Evolutionary conservation across 2,888 invertebrate species (phyloP).

Genomic region (Sphaerophoria rueppellii): DNA sequence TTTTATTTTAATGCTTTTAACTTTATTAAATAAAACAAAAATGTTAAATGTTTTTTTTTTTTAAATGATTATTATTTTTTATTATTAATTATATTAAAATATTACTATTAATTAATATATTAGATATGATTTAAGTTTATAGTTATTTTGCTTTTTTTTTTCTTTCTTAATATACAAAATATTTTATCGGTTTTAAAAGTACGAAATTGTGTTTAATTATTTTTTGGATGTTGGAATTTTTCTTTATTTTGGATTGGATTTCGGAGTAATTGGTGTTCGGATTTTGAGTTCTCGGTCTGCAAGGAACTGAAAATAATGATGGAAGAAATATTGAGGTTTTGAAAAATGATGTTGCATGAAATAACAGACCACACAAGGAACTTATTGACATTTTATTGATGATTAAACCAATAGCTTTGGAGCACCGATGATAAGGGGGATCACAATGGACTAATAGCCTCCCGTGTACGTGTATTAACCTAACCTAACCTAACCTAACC

Average conservation of each 20-base stretch:
- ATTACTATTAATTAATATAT: conserved; percentile 72
- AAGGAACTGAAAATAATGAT: too few relatives aligned
- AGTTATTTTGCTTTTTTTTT: conserved; percentile 63
- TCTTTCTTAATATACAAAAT: conserved; percentile 73
- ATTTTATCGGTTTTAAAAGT: conserved; percentile 73
- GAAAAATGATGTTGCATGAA: too few relatives aligned
- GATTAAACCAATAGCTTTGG: too few relatives aligned
- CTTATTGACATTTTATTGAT: too few relatives aligned
- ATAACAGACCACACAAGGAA: too few relatives aligned
- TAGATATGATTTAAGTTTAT: conserved; percentile 68
- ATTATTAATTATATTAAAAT: conserved; percentile 46
- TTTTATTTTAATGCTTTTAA: conserved; percentile 76
- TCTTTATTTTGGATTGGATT: not conserved
- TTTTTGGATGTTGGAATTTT: not conserved
- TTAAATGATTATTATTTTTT: conserved; percentile 15
- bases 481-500: too few relatives aligned
- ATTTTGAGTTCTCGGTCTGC: not conserved
- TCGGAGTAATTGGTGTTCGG: not conserved
- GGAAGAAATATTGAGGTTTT: too few relatives aligned
- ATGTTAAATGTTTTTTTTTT: conserved; percentile 66
- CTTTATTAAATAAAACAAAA: conserved; percentile 45
- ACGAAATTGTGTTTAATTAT: conserved; percentile 61
- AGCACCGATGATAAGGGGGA: too few relatives aligned
- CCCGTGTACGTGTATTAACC: too few relatives aligned
- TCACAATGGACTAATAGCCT: too few relatives aligned